Evolutionary conservation across 2,113 vertebrate genomes (phyloP), one percentile per base, ranked within the genome.

Genomic region (Crypturellus undulatus): DNA sequence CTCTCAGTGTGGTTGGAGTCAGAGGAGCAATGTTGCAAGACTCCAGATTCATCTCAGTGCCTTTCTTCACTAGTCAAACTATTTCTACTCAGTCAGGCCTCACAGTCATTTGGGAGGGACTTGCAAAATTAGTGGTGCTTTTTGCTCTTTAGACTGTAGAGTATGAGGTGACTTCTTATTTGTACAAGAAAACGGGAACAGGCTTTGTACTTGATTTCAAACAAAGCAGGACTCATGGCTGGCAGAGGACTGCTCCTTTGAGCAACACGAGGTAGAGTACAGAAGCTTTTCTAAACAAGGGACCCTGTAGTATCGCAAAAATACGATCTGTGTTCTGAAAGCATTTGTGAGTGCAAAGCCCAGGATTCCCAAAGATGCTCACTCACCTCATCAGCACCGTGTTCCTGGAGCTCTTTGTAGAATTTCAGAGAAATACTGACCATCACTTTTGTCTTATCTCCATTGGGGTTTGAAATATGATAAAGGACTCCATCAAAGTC

Each of bases 361-460:
- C 42, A 28, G 18, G 14, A 54, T 36, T 17, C 34, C 42, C 26
- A 25, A 59, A 89, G 45, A 87, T 25, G 24, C 18, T 84, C 64
- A 92, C 98, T 96, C 79, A 99, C 99, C 99, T 99, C 99, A 2
- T 99, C 99, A 42, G 99, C 98, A 26, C 99, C 99, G 0, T 99
- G 99, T 92, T 99, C 99, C 97, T 99, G 99, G 87, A 99, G 99
- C 94, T 99, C 99, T 95, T 99, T 99, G 98, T 99, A 99, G 98
- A 99, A 99, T 98, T 99, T 99, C 94, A 99, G 98, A 92, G 99
- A 99, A 98, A 99, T 99, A 98, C 99, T 99, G 98, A 99, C 98
- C 99, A 99, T 99, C 95, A 99, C 97, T 98, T 99, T 99, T 89
- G 99, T 99, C 98, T 99, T 99, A 89, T 99, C 99, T 94, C 99